Conservation (phyloP, 2,888 invertebrate genomes). For the Alloscopus bannaensis region DNA sequence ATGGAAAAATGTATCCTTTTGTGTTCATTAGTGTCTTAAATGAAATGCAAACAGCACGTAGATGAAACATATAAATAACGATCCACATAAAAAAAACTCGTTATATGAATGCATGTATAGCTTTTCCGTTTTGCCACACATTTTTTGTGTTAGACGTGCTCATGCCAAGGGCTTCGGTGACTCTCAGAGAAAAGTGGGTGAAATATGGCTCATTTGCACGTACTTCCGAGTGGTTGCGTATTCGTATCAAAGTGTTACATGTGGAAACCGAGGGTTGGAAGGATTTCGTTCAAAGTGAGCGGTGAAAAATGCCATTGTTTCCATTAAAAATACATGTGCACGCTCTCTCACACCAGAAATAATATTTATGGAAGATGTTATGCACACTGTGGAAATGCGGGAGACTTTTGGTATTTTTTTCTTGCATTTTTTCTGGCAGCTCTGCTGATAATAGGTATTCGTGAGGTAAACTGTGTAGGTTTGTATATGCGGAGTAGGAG, state of each 20-base stretch:
- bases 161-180: constrained; percentile 3
- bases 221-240: constrained; percentile 54
- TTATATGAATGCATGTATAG: neutral
- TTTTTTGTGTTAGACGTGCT: constrained; percentile 11
- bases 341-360: constrained; percentile 6
- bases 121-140: neutral
- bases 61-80: too few relatives aligned
- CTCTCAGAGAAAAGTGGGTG: constrained; percentile 41
- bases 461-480: neutral
- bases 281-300: neutral
- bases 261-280: constrained; percentile 16
- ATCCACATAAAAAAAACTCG: too few relatives aligned
- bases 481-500: neutral
- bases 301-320: constrained; percentile 14
- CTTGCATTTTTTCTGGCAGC: constrained; percentile 53
- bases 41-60: too few relatives aligned
- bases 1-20: too few relatives aligned
- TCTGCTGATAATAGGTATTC: too few relatives aligned
- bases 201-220: constrained; percentile 60
- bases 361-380: constrained; percentile 11
- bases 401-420: constrained; percentile 19
- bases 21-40: too few relatives aligned
- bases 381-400: neutral
- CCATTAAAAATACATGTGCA: neutral
- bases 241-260: too few relatives aligned